A percentile compares a stretch with the other conserved stretches of the same genome.
phyloP scores from a whole-genome alignment of 2,888 invertebrate genomes.

The Agonopterix arenella region DNA sequence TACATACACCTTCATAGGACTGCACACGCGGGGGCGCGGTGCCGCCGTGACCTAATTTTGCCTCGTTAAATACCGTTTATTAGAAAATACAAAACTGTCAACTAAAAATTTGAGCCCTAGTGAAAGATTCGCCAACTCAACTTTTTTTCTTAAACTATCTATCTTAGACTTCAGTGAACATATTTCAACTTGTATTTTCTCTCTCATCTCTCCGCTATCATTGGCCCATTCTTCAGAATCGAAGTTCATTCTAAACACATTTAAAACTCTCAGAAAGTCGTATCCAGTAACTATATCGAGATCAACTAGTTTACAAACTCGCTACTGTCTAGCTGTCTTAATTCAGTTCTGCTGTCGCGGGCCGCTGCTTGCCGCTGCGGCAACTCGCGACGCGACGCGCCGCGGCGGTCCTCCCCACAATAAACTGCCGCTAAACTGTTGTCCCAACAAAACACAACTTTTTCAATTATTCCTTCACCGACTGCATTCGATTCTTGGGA shows the following conservation, averaged over 20 bases:
- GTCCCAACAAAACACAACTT: conserved; percentile 43
- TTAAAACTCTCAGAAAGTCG: conserved; percentile 4
- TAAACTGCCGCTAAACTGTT: conserved; percentile 40
- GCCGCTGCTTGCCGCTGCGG: conserved; percentile 27
- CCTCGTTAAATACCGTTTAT: no score
- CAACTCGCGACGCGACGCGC: conserved; percentile 7
- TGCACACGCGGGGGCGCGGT: no score
- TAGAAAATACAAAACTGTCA: no score
- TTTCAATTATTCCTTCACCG: conserved; percentile 45
- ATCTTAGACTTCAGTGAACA: no score
- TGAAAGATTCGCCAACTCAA: no score
- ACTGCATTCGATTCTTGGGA: conserved; percentile 37
- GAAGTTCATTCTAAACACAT: not conserved
- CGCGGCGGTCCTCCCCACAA: conserved; percentile 4
- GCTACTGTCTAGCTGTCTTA: conserved; percentile 45
- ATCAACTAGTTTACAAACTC: conserved; percentile 38
- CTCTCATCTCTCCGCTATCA: no score
- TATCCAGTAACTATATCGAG: conserved; percentile 21
- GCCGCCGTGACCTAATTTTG: no score
- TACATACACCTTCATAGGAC: no score
- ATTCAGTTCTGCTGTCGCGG: conserved; percentile 48
- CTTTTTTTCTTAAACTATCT: no score
- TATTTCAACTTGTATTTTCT: no score
- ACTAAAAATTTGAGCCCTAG: no score
- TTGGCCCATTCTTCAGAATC: no score